Conservation (phyloP, 2,113 vertebrate genomes). For the Ceyx melanurus region DNA sequence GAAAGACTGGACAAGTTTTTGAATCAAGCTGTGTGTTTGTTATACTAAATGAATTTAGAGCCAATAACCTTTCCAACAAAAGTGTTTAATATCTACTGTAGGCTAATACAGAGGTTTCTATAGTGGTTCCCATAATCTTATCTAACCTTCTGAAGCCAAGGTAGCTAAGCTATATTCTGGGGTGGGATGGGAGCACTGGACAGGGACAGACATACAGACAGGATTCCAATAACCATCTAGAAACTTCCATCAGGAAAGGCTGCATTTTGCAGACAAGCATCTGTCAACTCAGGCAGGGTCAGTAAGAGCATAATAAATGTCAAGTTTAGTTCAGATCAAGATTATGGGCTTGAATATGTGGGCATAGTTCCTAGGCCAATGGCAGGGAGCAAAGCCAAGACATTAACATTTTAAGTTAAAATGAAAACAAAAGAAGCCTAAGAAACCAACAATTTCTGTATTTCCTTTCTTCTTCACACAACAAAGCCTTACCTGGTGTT, state of each 20-base stretch:
- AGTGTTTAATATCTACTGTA: background rate
- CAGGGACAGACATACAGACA: background rate
- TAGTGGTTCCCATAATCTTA: background rate
- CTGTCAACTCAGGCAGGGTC: background rate
- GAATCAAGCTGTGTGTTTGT: background rate
- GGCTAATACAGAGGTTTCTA: background rate
- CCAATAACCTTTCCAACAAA: background rate
- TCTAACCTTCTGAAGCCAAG: background rate
- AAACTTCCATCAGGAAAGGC: background rate
- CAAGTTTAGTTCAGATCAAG: background rate
- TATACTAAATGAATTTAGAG: background rate
- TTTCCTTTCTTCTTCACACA: background rate
- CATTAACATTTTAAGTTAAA: background rate
- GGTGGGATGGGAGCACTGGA: background rate
- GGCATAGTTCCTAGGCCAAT: background rate
- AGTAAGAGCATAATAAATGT: background rate
- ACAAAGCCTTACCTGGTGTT: conserved; percentile 85
- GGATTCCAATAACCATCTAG: background rate
- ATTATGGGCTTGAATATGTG: background rate
- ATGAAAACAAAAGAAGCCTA: background rate
- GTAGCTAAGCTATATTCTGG: background rate
- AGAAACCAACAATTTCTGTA: background rate
- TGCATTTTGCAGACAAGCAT: background rate
- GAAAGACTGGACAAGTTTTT: background rate
- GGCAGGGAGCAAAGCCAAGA: background rate